phyloP scores from a whole-genome alignment of 2,113 vertebrate species.

The Propithecus coquereli region DNA sequence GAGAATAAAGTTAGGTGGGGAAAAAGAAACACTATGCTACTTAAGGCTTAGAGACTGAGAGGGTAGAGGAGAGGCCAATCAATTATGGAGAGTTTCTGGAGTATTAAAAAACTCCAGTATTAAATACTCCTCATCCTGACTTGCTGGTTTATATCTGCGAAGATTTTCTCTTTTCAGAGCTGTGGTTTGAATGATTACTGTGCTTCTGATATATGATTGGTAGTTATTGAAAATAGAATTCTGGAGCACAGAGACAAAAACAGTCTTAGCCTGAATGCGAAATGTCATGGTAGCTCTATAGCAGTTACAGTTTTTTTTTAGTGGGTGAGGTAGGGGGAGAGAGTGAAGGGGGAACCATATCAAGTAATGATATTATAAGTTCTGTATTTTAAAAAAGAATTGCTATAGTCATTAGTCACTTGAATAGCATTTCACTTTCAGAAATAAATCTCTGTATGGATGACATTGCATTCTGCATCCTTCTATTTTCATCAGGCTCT shows the following conservation, averaged over 20 bases:
- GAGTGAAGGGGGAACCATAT: not conserved
- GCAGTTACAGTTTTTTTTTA: not conserved
- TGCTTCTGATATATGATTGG: not conserved
- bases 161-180: conserved; percentile 11
- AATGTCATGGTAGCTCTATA: not conserved
- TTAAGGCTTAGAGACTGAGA: not conserved
- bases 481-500: not conserved
- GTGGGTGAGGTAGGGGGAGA: not conserved
- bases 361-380: not conserved
- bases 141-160: not conserved
- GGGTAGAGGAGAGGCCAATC: not conserved
- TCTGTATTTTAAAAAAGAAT: not conserved
- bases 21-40: not conserved
- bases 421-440: not conserved
- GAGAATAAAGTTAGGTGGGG: not conserved
- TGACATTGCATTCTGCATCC: not conserved
- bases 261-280: not conserved
- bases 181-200: conserved; percentile 45
- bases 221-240: conserved; percentile 39
- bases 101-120: not conserved
- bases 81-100: not conserved
- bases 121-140: not conserved
- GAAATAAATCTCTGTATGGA: not conserved
- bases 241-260: not conserved
- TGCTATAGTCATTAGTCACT: not conserved